Evolutionary conservation across 2,797 vertebrate genomes (phyloP), one percentile per base, ranked within the genome.

Genomic region (Gadopsis bispinosus): DNA sequence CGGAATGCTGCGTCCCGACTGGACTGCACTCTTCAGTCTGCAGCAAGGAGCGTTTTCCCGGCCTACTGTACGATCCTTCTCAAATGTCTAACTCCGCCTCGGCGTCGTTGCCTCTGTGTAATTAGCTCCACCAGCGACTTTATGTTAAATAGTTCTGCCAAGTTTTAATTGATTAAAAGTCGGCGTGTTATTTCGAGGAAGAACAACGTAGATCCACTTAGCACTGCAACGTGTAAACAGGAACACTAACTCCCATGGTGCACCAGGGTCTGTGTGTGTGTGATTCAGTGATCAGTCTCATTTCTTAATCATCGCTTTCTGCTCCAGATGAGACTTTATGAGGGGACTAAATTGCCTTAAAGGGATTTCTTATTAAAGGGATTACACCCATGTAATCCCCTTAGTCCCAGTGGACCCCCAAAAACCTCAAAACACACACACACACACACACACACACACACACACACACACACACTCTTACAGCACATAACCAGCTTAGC

Each of bases 341-440:
- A 96, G 95, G 94, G 73, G 94, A 95, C 95, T 96, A 96, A 97
- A 96, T 95, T 93, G 95, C 83, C 95, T 97, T 96, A 96, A 95
- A 97, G 96, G 96, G 95, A 73, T 96, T 96, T 94, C 91, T 96
- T 96, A 96, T 97, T 97, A 97, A 97, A 95, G 90, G 95, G 97
- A 98, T 98, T 97, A 97, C 96, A 96, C 93, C 94, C 94, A 94
- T 97, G 96, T 97, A 98, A 98, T 98, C 96, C 95, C 90, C 92
- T 87, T 81, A 92, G 87, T 97, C 97, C 96, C 97, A 92, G 91
- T 91, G 95, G 97, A 96, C 93, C 90, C 92, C 90, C 83, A 81
- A 90, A 91, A 89, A 94, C 94, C 92, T 88, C 90, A 95, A 95
- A 94, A 87, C 79, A 81, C 80, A 74, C 76, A 61, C 53, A 55